These are phyloP conservation scores for Semotilus atromaculatus DNA, from an alignment of 2,797 vertebrate genomes.

Conservation along the genomic window DNA sequence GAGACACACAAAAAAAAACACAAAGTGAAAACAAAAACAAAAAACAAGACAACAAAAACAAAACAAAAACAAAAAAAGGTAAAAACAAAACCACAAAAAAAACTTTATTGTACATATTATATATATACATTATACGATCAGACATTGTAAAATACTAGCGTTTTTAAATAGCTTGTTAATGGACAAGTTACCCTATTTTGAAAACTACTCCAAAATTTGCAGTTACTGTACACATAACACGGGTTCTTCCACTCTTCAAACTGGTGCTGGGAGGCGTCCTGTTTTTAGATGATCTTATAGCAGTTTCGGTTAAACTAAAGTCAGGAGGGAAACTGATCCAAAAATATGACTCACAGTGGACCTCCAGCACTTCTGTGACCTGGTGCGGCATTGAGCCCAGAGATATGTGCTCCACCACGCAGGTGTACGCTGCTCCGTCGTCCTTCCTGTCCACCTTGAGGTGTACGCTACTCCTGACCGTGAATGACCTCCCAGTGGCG, in stretches of 20 bases:
- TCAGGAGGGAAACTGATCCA: slow-evolving; percentile 13
- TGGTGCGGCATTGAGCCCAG: slow-evolving; percentile 90
- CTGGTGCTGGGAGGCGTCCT: not conserved
- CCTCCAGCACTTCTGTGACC: slow-evolving; percentile 95
- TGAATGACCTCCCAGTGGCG: slow-evolving; percentile 90
- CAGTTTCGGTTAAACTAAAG: not conserved
- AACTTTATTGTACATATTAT: not conserved
- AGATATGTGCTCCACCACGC: slow-evolving; percentile 94
- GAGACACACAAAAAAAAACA: not conserved
- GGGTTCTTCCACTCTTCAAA: not conserved
- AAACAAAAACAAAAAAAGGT: too few relatives aligned
- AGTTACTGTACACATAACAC: not conserved
- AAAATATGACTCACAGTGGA: slow-evolving; percentile 92
- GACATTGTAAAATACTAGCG: not conserved
- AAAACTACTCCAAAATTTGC: not conserved
- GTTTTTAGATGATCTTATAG: not conserved
- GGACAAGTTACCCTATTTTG: not conserved
- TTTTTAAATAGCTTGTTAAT: not conserved
- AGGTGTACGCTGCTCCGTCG: slow-evolving; percentile 91
- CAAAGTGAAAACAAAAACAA: not conserved
- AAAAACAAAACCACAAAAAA: not conserved
- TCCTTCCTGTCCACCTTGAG: slow-evolving; percentile 90
- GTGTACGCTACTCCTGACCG: slow-evolving; percentile 89
- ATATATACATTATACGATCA: not conserved
- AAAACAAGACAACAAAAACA: not conserved